Percentiles rank a stretch among this genome's conserved stretches.
These are phyloP conservation scores for Halictus ligatus DNA, from an alignment of 2,888 invertebrate genomes.

Conservation along the genomic window DNA sequence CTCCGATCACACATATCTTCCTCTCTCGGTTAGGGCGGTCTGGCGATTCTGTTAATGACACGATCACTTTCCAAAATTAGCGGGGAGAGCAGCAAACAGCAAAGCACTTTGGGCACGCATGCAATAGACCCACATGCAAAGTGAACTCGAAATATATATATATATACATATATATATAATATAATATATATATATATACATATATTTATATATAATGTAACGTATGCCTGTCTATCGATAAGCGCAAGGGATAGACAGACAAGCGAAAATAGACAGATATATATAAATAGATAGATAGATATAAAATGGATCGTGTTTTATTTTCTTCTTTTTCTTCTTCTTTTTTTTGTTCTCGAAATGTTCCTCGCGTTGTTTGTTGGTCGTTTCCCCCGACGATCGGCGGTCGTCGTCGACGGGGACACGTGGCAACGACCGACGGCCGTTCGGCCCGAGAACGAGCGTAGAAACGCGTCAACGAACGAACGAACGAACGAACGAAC, in stretches of 20 bases:
- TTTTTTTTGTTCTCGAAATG: background rate
- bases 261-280: constrained; percentile 54
- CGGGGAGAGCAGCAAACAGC: constrained; percentile 81
- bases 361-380: constrained; percentile 11
- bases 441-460: background rate
- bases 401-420: background rate
- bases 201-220: constrained; percentile 32
- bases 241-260: constrained; percentile 53
- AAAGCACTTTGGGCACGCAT: constrained; percentile 82
- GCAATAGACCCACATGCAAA: constrained; percentile 83
- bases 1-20: constrained; percentile 42
- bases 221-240: constrained; percentile 56
- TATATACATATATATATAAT: background rate
- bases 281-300: constrained; percentile 62
- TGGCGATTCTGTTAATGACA: constrained; percentile 55
- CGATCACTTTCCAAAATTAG: constrained; percentile 67
- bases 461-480: too few species aligned
- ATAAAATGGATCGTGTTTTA: constrained; percentile 59
- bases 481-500: background rate
- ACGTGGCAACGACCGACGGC: background rate
- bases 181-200: constrained; percentile 18
- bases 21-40: constrained; percentile 35
- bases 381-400: background rate
- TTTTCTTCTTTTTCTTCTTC: background rate
- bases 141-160: constrained; percentile 63